Evolutionary conservation across 2,888 invertebrate genomes (phyloP).

Genomic region (Danaus chrysippus): DNA sequence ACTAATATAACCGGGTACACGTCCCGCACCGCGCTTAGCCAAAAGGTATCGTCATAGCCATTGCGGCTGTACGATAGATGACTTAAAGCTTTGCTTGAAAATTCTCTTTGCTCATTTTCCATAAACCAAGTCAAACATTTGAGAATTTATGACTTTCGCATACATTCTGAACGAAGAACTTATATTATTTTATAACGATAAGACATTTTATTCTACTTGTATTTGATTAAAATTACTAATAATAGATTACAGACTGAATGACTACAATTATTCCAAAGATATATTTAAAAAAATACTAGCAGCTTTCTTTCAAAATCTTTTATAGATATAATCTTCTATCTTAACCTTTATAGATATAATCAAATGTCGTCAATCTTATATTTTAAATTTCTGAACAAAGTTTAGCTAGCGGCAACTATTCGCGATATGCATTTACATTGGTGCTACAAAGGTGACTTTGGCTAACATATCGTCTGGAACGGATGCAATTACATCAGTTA

Average conservation of each 20-base stretch:
- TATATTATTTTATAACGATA: too few species aligned
- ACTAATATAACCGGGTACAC: constrained; percentile 45
- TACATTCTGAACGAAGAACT: constrained; percentile 10
- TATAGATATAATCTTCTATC: too few species aligned
- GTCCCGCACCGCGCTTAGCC: constrained; percentile 33
- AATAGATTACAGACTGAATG: too few species aligned
- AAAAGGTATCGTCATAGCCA: constrained; percentile 38
- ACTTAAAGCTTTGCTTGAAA: constrained; percentile 41
- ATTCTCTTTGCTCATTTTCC: constrained; percentile 41
- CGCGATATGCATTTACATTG: constrained; percentile 15
- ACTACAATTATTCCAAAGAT: too few species aligned
- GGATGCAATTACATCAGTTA: constrained; percentile 57
- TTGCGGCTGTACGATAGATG: constrained; percentile 39
- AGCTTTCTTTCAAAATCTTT: too few species aligned
- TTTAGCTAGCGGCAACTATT: constrained; percentile 9
- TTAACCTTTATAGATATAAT: too few species aligned
- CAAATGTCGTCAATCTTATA: neutral
- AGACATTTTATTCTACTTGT: too few species aligned
- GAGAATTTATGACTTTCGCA: neutral
- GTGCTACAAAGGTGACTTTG: constrained; percentile 40
- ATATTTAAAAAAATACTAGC: too few species aligned
- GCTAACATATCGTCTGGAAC: constrained; percentile 48
- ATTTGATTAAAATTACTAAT: too few species aligned
- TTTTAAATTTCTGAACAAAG: neutral
- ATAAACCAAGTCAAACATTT: constrained; percentile 25